phyloP scores from a whole-genome alignment of 1,140 invertebrate species.

The Nebria ingens region DNA sequence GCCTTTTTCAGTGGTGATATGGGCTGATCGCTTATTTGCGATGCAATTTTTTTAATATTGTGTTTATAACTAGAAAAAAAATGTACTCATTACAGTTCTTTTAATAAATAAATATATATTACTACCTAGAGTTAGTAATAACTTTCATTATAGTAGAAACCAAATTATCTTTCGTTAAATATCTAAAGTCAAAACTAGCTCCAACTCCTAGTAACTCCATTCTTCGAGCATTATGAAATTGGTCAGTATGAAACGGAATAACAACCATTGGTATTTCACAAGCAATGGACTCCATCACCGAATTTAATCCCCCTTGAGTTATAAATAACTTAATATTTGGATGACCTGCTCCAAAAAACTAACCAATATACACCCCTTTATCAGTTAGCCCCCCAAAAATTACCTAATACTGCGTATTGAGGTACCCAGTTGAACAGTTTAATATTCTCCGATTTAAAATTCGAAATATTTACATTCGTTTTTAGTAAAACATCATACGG shows the following conservation, averaged over 20 bases:
- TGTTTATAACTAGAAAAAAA: not conserved
- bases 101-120: not conserved
- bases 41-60: not conserved
- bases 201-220: not conserved
- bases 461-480: not conserved
- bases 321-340: not conserved
- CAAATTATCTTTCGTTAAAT: not conserved
- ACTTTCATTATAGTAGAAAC: not conserved
- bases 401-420: not conserved
- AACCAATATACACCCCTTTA: not conserved
- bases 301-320: not conserved
- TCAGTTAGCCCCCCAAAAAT: not conserved
- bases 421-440: not conserved
- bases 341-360: not conserved
- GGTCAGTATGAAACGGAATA: not conserved
- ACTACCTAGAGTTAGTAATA: not conserved
- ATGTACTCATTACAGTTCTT: not conserved
- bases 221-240: not conserved
- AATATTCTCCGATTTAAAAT: not conserved
- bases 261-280: not conserved
- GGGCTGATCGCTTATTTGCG: not conserved
- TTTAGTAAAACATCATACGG: not conserved
- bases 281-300: not conserved
- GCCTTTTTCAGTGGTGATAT: not conserved
- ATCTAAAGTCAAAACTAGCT: not conserved